phyloP scores from a whole-genome alignment of 2,888 invertebrate species.

The Hirtodrosophila duncani region DNA sequence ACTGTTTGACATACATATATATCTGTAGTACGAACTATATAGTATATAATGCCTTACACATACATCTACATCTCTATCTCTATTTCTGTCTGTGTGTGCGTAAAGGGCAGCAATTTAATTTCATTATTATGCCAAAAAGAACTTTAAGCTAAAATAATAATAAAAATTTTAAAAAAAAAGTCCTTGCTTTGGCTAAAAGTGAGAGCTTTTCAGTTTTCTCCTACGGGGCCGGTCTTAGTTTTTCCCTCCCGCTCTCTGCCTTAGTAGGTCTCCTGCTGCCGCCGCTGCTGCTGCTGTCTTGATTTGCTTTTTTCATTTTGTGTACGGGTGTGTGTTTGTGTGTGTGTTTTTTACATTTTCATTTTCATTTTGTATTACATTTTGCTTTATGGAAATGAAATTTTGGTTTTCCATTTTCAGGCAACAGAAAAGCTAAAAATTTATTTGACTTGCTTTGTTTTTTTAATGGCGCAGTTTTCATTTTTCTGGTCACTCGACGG shows the following conservation, averaged over 20 bases:
- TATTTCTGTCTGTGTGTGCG: constrained; percentile 50
- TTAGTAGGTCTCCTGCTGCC: constrained; percentile 15
- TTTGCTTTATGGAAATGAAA: constrained; percentile 47
- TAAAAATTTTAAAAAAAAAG: neutral
- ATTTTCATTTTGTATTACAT: constrained; percentile 1
- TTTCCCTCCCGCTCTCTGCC: constrained; percentile 2
- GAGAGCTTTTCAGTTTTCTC: constrained; percentile 44
- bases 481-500: constrained; percentile 25
- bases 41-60: too few species aligned
- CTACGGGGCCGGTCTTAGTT: constrained; percentile 17
- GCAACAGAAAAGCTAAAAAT: constrained; percentile 16
- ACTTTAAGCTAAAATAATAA: constrained; percentile 9
- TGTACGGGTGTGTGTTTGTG: neutral
- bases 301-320: constrained; percentile 19
- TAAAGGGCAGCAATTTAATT: constrained; percentile 51
- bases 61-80: neutral
- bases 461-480: constrained; percentile 16
- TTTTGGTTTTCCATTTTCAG: constrained; percentile 38
- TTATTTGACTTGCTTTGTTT: neutral
- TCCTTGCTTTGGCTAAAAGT: constrained; percentile 42
- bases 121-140: constrained; percentile 54
- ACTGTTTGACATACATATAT: too few species aligned
- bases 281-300: constrained; percentile 22
- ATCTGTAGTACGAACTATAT: too few species aligned
- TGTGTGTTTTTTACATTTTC: constrained; percentile 2